Percentiles rank a stretch among this genome's conserved stretches.
Conservation (phyloP, 2,113 vertebrate genomes). For the Beaufortia kweichowensis region DNA sequence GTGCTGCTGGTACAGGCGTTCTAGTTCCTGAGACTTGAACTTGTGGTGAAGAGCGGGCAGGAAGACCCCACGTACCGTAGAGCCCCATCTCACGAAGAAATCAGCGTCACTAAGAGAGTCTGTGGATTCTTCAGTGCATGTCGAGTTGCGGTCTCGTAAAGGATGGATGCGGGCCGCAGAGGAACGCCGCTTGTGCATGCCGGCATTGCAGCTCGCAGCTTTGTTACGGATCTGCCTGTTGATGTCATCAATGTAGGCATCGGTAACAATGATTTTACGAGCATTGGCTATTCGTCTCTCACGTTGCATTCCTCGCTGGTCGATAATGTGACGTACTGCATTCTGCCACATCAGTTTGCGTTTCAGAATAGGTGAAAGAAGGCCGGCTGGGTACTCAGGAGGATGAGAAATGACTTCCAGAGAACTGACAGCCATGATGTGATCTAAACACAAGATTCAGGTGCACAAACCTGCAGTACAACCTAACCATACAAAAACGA, state of each 20-base stretch:
- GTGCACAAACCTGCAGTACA: background rate
- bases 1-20: constrained; percentile 69
- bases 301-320: constrained; percentile 57
- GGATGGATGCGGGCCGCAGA: constrained; percentile 56
- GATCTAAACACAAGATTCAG: constrained; percentile 10
- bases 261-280: constrained; percentile 61
- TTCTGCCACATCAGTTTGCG: constrained; percentile 65
- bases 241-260: constrained; percentile 67
- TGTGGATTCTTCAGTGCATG: background rate
- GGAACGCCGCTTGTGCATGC: constrained; percentile 52
- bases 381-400: constrained; percentile 20
- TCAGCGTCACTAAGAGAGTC: constrained; percentile 49
- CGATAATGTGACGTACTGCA: constrained; percentile 63
- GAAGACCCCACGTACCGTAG: constrained; percentile 58
- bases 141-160: background rate
- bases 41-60: constrained; percentile 64
- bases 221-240: constrained; percentile 67
- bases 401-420: constrained; percentile 32
- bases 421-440: constrained; percentile 44
- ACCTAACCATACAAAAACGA: background rate
- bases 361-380: constrained; percentile 34
- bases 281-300: background rate
- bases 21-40: constrained; percentile 67
- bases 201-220: constrained; percentile 27
- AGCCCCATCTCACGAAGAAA: constrained; percentile 63